Conservation (phyloP, 2,888 invertebrate species). For the Margaritifera margaritifera region DNA sequence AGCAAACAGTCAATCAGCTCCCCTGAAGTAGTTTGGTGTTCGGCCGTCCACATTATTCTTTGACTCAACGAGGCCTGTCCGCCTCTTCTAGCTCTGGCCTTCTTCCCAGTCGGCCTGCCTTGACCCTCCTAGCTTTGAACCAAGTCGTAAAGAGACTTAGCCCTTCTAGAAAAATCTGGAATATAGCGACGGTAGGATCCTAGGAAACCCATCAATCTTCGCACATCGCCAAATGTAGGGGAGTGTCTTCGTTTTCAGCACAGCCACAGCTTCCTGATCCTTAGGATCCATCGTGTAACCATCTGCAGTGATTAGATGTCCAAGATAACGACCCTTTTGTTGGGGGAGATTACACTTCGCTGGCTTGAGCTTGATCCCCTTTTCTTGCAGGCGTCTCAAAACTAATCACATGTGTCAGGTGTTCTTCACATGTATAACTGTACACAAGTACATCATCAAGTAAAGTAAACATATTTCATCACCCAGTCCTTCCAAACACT, state of each 20-base stretch:
- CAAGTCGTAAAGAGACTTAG: constrained; percentile 17
- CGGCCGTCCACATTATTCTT: constrained; percentile 6
- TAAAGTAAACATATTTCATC: constrained; percentile 23
- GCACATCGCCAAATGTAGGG: constrained; percentile 19
- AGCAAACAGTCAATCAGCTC: constrained; percentile 9
- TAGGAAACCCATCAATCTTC: constrained; percentile 22
- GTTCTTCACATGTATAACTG: constrained; percentile 8
- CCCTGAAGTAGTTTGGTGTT: constrained; percentile 10
- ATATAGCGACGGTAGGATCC: constrained; percentile 29
- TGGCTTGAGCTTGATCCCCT: constrained; percentile 35
- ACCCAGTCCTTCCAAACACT: constrained; percentile 11
- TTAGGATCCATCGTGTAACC: constrained; percentile 23
- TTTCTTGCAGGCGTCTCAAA: constrained; percentile 9
- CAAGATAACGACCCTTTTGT: constrained; percentile 24
- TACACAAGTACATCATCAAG: constrained; percentile 21
- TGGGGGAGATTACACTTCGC: constrained; percentile 27
- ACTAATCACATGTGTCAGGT: constrained; percentile 19
- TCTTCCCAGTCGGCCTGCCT: background rate
- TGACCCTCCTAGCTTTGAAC: background rate
- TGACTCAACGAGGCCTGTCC: constrained; percentile 7
- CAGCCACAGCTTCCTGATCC: constrained; percentile 19
- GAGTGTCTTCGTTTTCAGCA: constrained; percentile 19
- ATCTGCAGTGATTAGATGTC: constrained; percentile 27
- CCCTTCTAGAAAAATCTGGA: constrained; percentile 15
- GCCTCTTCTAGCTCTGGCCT: background rate